Evolutionary conservation across 2,113 vertebrate genomes (phyloP).

Genomic region (Ceratotherium simum): DNA sequence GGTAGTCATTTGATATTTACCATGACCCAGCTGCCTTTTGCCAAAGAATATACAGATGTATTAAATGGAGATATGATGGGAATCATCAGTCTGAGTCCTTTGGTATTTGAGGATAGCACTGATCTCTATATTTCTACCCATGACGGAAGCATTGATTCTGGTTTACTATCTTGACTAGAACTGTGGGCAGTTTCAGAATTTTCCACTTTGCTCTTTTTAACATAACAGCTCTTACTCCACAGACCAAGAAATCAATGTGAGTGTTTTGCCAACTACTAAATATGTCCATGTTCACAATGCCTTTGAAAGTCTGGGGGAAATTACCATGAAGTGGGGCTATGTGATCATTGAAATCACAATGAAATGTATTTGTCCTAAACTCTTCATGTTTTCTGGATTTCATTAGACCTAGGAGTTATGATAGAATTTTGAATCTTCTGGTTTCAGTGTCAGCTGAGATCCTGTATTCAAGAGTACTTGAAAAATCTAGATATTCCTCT

Average conservation of each 20-base stretch:
- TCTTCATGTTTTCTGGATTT: not conserved
- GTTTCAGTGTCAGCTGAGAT: not conserved
- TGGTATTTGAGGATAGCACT: not conserved
- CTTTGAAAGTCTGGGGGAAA: not conserved
- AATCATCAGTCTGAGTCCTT: not conserved
- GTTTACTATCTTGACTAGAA: not conserved
- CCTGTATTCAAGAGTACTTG: not conserved
- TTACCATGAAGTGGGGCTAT: not conserved
- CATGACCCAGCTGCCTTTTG: not conserved
- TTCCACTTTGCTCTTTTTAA: not conserved
- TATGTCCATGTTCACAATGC: not conserved
- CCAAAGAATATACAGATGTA: not conserved
- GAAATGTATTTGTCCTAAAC: not conserved
- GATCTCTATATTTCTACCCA: not conserved
- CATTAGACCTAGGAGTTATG: not conserved
- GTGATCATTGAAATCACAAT: not conserved
- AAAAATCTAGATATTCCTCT: not conserved
- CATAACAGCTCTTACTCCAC: not conserved
- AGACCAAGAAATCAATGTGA: constrained; percentile 10
- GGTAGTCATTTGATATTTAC: not conserved
- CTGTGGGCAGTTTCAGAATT: not conserved
- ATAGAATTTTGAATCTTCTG: not conserved
- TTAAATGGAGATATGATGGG: not conserved
- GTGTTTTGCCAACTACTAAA: not conserved
- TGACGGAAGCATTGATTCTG: not conserved